Base-by-base conservation (phyloP, 2,888 invertebrate species). In the Tridacna gigas region DNA sequence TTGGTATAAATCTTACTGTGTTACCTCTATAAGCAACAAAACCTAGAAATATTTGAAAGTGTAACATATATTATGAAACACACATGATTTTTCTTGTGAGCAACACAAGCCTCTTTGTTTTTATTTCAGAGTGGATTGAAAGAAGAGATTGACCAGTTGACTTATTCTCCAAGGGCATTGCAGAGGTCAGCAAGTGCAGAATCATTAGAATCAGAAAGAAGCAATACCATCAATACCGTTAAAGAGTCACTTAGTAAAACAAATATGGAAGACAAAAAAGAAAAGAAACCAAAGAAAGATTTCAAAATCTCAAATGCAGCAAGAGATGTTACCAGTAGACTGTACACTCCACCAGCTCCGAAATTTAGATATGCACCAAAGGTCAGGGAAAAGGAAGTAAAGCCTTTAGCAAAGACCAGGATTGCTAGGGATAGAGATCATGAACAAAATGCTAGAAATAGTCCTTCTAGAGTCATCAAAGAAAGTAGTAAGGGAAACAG, bases 321-420 rank as follows among this genome's bases (percentile, higher is more conserved):
- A 18, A 86, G 84, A 82, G 83, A 88, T 76, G 91, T 92, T 0
- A 92, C 91, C 3, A 88, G 89, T 65, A 80, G 92, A 48, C 85
- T 92, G 45, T 92, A 92, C 77, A 79, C 88, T 83, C 83, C 90
- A 37, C 88, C 87, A 26, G 80, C 85, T 37, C 90, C 91, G 13
- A 88, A 90, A 75, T 90, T 90, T 67, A 89, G 87, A 77, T 89
- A 89, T 87, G 88, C 89, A 45, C 88, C 89, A 28, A 90, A 89
- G 82, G 25, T 28, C 9, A 88, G 82, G 80, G 85, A 84, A 25
- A 86, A 86, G 73, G 88, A 84, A 65, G 65, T 74, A 7, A 79
- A 82, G 67, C 67, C 88, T 51, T 48, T 75, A 13, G 60, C 76
- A 47, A 80, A 71, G 77, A 80, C 84, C 48, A 82, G 79, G 60